These are phyloP conservation scores for Arctocebus calabarensis DNA, from an alignment of 2,797 vertebrate species.

Conservation along the genomic window DNA sequence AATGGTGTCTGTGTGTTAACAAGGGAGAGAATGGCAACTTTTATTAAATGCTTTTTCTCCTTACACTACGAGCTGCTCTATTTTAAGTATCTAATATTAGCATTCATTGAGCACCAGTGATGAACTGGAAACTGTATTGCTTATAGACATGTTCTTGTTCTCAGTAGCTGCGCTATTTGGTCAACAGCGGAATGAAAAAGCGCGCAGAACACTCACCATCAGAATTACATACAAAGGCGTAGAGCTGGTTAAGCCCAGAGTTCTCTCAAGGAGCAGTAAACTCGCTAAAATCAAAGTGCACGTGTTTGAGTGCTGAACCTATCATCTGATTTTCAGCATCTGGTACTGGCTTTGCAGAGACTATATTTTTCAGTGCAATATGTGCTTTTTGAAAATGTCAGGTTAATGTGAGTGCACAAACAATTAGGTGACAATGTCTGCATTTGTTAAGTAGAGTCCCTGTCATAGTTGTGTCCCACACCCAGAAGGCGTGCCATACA, in stretches of 20 bases:
- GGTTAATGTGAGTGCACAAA: too few species aligned
- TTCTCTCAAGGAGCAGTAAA: neutral
- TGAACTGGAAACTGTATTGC: neutral
- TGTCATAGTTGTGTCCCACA: too few species aligned
- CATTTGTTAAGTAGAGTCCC: too few species aligned
- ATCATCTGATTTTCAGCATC: slow-evolving; percentile 14
- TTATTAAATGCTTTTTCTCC: slow-evolving; percentile 32
- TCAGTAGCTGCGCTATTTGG: neutral
- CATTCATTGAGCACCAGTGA: neutral
- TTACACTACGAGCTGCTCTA: neutral
- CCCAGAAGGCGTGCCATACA: too few species aligned
- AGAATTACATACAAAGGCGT: slow-evolving; percentile 4
- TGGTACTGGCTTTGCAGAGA: neutral
- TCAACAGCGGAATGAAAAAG: slow-evolving; percentile 40
- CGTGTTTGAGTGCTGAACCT: neutral
- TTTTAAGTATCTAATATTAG: slow-evolving; percentile 56
- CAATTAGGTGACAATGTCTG: too few species aligned
- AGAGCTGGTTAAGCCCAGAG: neutral
- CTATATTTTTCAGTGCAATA: neutral
- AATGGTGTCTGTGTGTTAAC: slow-evolving; percentile 53
- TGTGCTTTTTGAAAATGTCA: too few species aligned
- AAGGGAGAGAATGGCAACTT: slow-evolving; percentile 40
- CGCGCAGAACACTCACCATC: neutral
- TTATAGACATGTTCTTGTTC: neutral
- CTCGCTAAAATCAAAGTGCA: neutral